These are phyloP conservation scores for Tadarida brasiliensis DNA, from an alignment of 2,797 vertebrate genomes.

Conservation along the genomic window DNA sequence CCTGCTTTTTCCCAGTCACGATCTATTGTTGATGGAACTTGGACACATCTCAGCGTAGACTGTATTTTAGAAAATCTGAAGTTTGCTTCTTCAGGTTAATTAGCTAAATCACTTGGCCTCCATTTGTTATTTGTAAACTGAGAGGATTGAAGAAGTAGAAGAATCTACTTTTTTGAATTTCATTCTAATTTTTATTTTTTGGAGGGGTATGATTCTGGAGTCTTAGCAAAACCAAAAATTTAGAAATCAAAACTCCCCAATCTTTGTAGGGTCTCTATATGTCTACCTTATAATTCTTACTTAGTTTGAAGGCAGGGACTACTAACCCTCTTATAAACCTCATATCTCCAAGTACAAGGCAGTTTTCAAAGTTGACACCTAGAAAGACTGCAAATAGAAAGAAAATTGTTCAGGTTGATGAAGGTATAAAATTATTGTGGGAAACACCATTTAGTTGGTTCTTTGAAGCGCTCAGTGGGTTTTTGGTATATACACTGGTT, in stretches of 20 bases:
- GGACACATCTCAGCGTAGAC: background rate
- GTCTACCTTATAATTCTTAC: background rate
- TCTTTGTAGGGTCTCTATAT: background rate
- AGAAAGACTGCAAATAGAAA: background rate
- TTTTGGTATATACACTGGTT: background rate
- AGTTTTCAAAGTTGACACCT: background rate
- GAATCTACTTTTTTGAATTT: background rate
- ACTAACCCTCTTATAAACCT: background rate
- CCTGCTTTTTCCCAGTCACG: rapidly evolving
- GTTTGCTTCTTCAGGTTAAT: background rate
- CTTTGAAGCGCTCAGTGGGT: background rate
- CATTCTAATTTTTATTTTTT: background rate
- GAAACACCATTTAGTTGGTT: background rate
- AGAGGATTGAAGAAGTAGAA: background rate
- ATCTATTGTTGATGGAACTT: background rate
- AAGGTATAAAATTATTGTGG: background rate
- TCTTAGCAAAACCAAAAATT: background rate
- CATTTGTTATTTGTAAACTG: conserved; percentile 24
- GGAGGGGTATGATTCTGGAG: background rate
- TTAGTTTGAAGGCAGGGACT: background rate
- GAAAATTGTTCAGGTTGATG: background rate
- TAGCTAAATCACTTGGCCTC: background rate
- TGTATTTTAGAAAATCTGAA: background rate
- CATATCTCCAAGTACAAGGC: background rate
- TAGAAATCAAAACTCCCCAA: background rate